Conservation (phyloP, 2,888 invertebrate species). For the Aethes cnicana region DNA sequence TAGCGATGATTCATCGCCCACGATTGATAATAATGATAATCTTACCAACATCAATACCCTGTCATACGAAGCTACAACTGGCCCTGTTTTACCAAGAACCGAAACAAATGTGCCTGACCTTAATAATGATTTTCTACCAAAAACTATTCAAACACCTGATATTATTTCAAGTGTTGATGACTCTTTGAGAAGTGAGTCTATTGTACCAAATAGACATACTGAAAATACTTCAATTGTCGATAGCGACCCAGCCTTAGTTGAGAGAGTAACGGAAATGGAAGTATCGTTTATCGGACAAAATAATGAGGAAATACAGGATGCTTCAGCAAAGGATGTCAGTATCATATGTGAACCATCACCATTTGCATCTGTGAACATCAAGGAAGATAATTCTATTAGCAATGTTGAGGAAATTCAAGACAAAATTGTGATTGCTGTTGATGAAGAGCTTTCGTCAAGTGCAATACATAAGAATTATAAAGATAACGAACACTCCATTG, state of each 20-base stretch:
- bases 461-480: no score
- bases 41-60: background rate
- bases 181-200: background rate
- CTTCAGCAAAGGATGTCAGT: constrained; percentile 1
- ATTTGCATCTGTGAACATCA: background rate
- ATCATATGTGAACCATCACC: background rate
- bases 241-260: background rate
- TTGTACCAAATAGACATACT: background rate
- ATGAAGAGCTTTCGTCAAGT: no score
- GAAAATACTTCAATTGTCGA: background rate
- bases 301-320: background rate
- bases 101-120: no score
- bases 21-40: constrained; percentile 13
- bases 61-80: constrained; percentile 23
- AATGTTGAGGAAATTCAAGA: background rate
- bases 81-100: constrained; percentile 11
- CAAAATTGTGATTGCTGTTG: no score
- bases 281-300: constrained; percentile 1
- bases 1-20: constrained; percentile 22
- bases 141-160: background rate
- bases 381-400: background rate
- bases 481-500: no score
- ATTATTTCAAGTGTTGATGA: background rate
- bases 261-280: background rate
- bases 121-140: no score